These are phyloP conservation scores for Phoeniculus purpureus DNA, from an alignment of 2,797 vertebrate species.

Conservation along the genomic window DNA sequence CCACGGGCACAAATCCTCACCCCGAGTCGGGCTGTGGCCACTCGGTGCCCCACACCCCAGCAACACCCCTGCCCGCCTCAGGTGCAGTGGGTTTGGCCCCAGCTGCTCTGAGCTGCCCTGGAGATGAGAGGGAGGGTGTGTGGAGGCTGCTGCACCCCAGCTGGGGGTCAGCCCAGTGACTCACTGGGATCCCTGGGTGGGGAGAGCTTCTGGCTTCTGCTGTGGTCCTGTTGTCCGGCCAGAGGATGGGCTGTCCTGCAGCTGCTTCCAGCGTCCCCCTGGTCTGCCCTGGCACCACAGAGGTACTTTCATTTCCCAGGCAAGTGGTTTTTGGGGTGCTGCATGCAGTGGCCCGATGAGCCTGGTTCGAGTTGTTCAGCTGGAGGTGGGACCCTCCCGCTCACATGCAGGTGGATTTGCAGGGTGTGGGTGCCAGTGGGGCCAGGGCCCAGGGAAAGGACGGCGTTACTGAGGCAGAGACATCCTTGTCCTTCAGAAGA, in stretches of 20 bases:
- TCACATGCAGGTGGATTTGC: rapidly evolving
- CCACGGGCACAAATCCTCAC: rapidly evolving
- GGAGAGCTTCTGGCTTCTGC: not conserved
- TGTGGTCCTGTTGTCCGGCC: rapidly evolving
- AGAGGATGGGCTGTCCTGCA: not conserved
- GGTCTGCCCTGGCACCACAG: not conserved
- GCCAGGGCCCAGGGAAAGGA: not conserved
- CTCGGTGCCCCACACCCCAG: rapidly evolving
- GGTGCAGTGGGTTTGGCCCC: not conserved
- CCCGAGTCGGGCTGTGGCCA: rapidly evolving
- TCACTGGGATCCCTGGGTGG: not conserved
- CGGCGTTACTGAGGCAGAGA: rapidly evolving
- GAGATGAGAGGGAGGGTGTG: not conserved
- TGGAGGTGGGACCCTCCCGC: not conserved
- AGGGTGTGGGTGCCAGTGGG: not conserved
- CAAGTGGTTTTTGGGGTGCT: rapidly evolving
- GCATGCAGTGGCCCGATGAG: not conserved
- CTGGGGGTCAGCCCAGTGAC: not conserved
- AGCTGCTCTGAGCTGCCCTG: not conserved
- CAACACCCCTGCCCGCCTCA: not conserved
- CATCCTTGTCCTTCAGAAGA: not conserved
- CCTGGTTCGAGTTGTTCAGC: not conserved
- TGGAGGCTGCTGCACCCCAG: not conserved
- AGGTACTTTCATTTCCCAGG: not conserved
- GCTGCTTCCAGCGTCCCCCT: rapidly evolving